Evolutionary conservation across 2,797 vertebrate species (phyloP).

Genomic region (Pseudochromis fuscus): DNA sequence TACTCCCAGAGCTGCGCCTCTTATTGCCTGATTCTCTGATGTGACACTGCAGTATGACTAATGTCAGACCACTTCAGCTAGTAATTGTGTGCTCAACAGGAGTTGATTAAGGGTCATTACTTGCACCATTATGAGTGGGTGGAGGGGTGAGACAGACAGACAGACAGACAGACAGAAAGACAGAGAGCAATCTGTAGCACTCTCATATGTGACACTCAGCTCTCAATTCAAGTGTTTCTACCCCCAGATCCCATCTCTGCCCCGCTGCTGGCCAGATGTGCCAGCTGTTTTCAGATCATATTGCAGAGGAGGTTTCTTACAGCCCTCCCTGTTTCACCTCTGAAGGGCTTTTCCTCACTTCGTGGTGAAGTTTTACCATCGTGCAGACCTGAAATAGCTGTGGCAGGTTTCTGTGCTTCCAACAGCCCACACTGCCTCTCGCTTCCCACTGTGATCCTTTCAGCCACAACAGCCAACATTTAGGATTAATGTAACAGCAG

Average conservation of each 20-base stretch:
- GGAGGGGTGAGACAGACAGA: conserved; percentile 17
- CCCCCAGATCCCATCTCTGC: conserved; percentile 35
- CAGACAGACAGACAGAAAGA: conserved; percentile 14
- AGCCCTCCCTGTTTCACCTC: neutral
- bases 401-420: conserved; percentile 2
- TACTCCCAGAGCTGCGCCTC: conserved; percentile 32
- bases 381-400: conserved; percentile 32
- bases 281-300: conserved; percentile 30
- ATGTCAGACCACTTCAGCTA: conserved; percentile 54
- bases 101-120: conserved; percentile 69
- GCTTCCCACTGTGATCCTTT: conserved; percentile 37
- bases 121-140: conserved; percentile 35
- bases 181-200: conserved; percentile 39
- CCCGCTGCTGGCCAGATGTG: conserved; percentile 43
- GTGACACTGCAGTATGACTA: conserved; percentile 53
- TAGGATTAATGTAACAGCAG: conserved; percentile 22
- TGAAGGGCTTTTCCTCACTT: conserved; percentile 9
- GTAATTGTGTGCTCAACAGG: conserved; percentile 68
- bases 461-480: conserved; percentile 25
- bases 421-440: conserved; percentile 30
- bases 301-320: conserved; percentile 7
- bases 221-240: conserved; percentile 37
- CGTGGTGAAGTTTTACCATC: neutral
- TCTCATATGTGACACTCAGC: conserved; percentile 32
- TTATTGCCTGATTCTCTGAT: conserved; percentile 25